Evolutionary conservation across 2,113 vertebrate species (phyloP).

Genomic region (Apaloderma vittatum): DNA sequence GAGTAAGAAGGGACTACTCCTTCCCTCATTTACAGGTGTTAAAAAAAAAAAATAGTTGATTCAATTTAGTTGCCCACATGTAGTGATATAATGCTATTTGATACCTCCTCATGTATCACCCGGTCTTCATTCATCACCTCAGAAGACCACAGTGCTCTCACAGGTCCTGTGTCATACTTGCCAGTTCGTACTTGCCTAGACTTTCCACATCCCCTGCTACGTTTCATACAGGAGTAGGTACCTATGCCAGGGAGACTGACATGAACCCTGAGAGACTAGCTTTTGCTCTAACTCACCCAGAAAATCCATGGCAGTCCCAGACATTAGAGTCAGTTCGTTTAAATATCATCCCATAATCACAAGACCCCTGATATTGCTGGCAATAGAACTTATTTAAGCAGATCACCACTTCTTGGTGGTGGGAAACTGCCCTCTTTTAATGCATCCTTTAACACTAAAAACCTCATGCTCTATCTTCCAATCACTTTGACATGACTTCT

Average conservation of each 20-base stretch:
- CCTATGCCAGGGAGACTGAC: accelerated
- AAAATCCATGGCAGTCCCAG: neutral
- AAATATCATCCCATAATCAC: neutral
- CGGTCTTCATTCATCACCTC: neutral
- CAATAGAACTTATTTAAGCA: neutral
- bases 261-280: neutral
- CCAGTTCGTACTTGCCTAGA: neutral
- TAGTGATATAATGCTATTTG: neutral
- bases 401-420: neutral
- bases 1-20: neutral
- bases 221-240: neutral
- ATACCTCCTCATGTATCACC: neutral
- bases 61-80: neutral
- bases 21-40: neutral
- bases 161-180: neutral
- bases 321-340: neutral
- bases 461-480: neutral
- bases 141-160: neutral
- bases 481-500: neutral
- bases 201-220: neutral
- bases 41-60: neutral
- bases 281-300: constrained; percentile 11
- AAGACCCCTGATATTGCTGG: neutral
- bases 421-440: neutral
- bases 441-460: neutral